Conservation (phyloP, 2,888 invertebrate genomes). For the Thymelicus acteon region DNA sequence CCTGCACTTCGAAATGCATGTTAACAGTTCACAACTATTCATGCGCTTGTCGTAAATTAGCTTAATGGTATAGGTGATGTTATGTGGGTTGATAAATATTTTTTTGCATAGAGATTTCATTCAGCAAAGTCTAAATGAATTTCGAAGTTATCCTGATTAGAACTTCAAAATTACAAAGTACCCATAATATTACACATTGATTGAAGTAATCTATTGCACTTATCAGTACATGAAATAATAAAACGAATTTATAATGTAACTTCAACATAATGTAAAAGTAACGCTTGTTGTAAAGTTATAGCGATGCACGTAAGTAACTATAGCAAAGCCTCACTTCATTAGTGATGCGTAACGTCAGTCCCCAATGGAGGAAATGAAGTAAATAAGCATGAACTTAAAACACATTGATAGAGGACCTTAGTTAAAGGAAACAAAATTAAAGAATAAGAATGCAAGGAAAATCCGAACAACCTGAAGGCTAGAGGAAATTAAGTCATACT, state of each 20-base stretch:
- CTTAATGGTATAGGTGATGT: slow-evolving; percentile 35
- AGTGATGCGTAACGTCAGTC: slow-evolving; percentile 29
- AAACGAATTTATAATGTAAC: no score
- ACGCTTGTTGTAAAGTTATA: background rate
- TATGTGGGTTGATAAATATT: background rate
- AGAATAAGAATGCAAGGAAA: background rate
- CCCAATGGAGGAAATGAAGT: slow-evolving; percentile 34
- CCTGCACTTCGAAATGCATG: slow-evolving; percentile 61
- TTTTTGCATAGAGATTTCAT: background rate
- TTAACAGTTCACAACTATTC: slow-evolving; percentile 50
- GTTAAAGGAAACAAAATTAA: background rate
- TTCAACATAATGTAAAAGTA: background rate
- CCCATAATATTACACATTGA: no score
- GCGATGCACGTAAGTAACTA: slow-evolving; percentile 2
- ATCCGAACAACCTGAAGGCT: background rate
- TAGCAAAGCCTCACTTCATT: slow-evolving; percentile 24
- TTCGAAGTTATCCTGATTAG: no score
- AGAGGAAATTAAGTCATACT: background rate
- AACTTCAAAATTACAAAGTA: no score
- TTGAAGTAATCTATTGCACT: no score
- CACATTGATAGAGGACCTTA: slow-evolving; percentile 44
- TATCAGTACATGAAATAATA: no score
- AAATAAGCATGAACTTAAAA: slow-evolving; percentile 43
- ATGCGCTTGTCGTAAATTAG: slow-evolving; percentile 44
- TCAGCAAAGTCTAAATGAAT: no score